A percentile compares a stretch with the other conserved stretches of the same genome.
Evolutionary conservation across 2,113 vertebrate genomes (phyloP).

Genomic region (Limnothrissa miodon): DNA sequence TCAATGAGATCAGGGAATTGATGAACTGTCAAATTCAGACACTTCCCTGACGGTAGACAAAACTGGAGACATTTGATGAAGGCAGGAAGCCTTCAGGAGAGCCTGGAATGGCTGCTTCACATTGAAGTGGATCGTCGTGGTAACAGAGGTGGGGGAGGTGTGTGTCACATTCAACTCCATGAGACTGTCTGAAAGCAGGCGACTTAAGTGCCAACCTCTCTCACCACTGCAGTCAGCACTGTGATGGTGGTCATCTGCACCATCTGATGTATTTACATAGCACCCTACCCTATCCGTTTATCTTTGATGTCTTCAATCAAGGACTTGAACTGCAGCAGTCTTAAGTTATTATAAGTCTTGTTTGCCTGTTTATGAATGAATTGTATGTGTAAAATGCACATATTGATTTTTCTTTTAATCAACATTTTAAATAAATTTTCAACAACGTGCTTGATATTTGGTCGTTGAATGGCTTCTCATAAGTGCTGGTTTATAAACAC

Average conservation of each 20-base stretch:
- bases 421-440: slow-evolving; percentile 72
- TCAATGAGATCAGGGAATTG: slow-evolving; percentile 55
- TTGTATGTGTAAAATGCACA: slow-evolving; percentile 54
- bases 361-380: slow-evolving; percentile 59
- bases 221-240: slow-evolving; percentile 47
- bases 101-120: slow-evolving; percentile 72
- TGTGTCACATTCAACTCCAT: slow-evolving; percentile 57
- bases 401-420: slow-evolving; percentile 69
- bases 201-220: slow-evolving; percentile 69
- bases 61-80: slow-evolving; percentile 54
- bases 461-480: background rate
- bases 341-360: slow-evolving; percentile 71
- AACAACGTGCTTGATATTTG: slow-evolving; percentile 38
- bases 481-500: background rate
- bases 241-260: slow-evolving; percentile 56
- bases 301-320: slow-evolving; percentile 49
- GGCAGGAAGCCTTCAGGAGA: slow-evolving; percentile 48
- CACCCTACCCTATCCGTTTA: slow-evolving; percentile 47
- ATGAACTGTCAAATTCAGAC: slow-evolving; percentile 62
- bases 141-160: slow-evolving; percentile 37
- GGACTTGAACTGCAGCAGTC: slow-evolving; percentile 66
- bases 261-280: slow-evolving; percentile 55
- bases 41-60: slow-evolving; percentile 42
- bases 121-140: slow-evolving; percentile 74
- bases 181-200: slow-evolving; percentile 61